These are phyloP conservation scores for Acanthurus leucopareius DNA, from an alignment of 2,797 vertebrate species.

Conservation along the genomic window DNA sequence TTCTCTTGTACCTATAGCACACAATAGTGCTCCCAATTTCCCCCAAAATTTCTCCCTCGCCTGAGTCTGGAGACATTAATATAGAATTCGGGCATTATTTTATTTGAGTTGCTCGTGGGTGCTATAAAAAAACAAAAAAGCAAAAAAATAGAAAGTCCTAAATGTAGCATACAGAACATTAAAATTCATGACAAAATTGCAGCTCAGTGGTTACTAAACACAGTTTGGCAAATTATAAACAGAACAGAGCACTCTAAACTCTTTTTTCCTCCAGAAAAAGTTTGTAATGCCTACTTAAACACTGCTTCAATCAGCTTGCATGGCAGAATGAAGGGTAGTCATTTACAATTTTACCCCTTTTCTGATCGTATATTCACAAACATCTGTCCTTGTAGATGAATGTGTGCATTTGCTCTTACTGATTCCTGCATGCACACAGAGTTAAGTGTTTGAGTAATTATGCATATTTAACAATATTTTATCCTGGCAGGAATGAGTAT, in stretches of 20 bases:
- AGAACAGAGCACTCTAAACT: neutral
- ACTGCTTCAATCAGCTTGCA: neutral
- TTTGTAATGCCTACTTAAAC: neutral
- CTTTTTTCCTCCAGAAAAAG: conserved; percentile 9
- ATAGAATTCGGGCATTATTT: neutral
- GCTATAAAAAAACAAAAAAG: conserved; percentile 7
- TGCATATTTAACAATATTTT: neutral
- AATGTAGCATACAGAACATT: conserved; percentile 16
- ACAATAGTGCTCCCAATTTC: neutral
- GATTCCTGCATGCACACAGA: neutral
- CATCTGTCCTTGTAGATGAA: conserved; percentile 13
- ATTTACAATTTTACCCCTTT: neutral
- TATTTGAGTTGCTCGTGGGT: conserved; percentile 5
- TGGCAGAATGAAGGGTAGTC: neutral
- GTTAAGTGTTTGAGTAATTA: neutral
- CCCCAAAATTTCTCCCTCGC: neutral
- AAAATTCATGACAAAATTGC: conserved; percentile 16
- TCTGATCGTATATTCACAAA: neutral
- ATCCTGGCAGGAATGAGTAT: neutral
- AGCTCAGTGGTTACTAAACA: conserved; percentile 11
- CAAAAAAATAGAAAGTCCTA: neutral
- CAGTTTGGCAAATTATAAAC: conserved; percentile 9
- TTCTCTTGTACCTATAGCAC: neutral
- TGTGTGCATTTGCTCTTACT: conserved; percentile 5
- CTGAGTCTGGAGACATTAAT: conserved; percentile 1